Evolutionary conservation across 1,140 invertebrate genomes (phyloP), one percentile per base, ranked within the genome.

Genomic region (Brachionus manjavacas): DNA sequence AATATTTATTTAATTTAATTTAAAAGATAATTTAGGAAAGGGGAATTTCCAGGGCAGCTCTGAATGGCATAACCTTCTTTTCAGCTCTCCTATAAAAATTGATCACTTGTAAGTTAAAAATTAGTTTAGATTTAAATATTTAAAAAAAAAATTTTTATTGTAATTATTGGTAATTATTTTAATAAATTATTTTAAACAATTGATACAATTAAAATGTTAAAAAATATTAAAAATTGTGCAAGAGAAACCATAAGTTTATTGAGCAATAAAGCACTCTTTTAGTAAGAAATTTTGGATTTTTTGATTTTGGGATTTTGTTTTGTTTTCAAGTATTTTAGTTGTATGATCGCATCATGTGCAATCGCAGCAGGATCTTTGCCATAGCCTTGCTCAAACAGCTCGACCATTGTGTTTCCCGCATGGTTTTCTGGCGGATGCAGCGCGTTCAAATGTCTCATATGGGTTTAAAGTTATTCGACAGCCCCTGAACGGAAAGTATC

Each of bases 401-500:
- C 93, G 4, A 99, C 96, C 94, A 96, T 96, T 66, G 92, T 90
- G 66, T 87, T 85, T n/a, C 88, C 88, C 20, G 83, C 85, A 76
- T 83, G 43, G 60, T 92, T 92, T 25, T 92, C 91, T 0, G 93
- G 88, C 8, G 96, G 95, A 91, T 99, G 96, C 81, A 99, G 90
- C 8, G 95, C 95, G 89, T 98, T 98, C 85, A 99, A 91, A 87
- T 98, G 95, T 23, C 94, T 92, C 85, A 93, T 94, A 89, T 99
- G 98, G 2, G 97, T 99, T 20, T 96, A 92, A 70, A 99, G 90
- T 89, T 99, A 98, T 90, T 99, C 98, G 3, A 99, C 97, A 79
- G 98, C 98, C 55, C 98, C 98, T 31, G 98, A 97, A 86, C 98
- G 92, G 91, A 99, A 99, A 52, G 98, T 99, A 91, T 99, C 98